Base-by-base conservation (phyloP, 2,113 vertebrate species). In the Leptobrachium ailaonicum region DNA sequence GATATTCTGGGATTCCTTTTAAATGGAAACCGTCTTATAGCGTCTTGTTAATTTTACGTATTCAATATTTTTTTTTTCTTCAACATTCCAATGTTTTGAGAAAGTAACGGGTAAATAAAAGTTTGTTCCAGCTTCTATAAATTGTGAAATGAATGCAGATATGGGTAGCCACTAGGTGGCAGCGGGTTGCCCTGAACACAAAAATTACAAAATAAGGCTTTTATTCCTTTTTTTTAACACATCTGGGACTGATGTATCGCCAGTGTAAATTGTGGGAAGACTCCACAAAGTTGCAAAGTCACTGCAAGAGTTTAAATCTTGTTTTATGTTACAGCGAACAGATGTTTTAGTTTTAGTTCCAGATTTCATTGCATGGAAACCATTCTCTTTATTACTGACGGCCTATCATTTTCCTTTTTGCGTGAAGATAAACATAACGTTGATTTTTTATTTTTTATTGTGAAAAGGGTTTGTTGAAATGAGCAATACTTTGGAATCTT, bases 161-260 rank as follows among this genome's bases (percentile, higher is more conserved):
- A 12, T n/a, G 2, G 4, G 6, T 32, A 1, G 43, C 77, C 77
- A 79, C 77, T 41, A 79, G 77, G 77, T 73, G 70, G 77, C 77
- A 79, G 70, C 13, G 14, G n/a, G 6, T 43, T 79, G 50, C 69
- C 60, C 50, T 54, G 13, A 11, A n/a, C 3, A 32, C 20, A 32
- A 32, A 32, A 32, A 32, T 32, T 12, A n/a, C 54, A 2, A 50
- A 8, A 50, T 4, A 71, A 44, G 60, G 58, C n/a, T 8, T 12
- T 11, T 54, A 43, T 50, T 66, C 45, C 4, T n/a, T 64, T 44
- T 64, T n/a, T 64, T 44, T 53, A 43, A 60, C 66, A 62, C 66
- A 47, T 77, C 58, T 68, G 10, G 54, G 5, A 68, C 45, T 45
- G 13, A 71, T 41, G 20, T 41, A 45, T 53, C 47, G 43, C 45